These are phyloP conservation scores for Sebastiscus albofasciatus DNA, from an alignment of 2,797 vertebrate species.

Conservation along the genomic window DNA sequence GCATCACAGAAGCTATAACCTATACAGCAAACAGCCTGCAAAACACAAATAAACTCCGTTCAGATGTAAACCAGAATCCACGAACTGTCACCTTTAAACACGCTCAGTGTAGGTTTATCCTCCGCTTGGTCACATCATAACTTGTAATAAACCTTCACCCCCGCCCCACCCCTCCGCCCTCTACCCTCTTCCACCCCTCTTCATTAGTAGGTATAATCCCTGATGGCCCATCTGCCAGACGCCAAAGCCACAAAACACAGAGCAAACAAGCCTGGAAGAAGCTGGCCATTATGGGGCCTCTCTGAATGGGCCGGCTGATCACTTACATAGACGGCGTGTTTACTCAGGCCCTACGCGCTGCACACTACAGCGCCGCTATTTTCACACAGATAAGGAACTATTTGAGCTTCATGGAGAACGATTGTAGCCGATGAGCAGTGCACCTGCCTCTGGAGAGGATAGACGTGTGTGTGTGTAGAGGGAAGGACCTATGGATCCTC, in stretches of 20 bases:
- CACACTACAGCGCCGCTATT: conserved; percentile 25
- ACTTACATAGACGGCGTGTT: conserved; percentile 60
- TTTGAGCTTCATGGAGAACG: conserved; percentile 44
- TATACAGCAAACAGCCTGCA: background rate
- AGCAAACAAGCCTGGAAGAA: conserved; percentile 76
- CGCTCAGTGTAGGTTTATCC: background rate
- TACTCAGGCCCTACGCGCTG: conserved; percentile 42
- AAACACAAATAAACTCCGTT: background rate
- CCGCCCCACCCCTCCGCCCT: background rate
- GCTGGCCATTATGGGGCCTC: conserved; percentile 52
- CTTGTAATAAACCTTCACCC: conserved; percentile 28
- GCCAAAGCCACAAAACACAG: conserved; percentile 62
- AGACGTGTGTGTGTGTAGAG: conserved; percentile 2
- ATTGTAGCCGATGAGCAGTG: conserved; percentile 30
- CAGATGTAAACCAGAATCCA: background rate
- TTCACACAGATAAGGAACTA: conserved; percentile 51
- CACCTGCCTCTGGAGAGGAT: conserved; percentile 34
- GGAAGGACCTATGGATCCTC: background rate
- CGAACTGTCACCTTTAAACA: background rate
- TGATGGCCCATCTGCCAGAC: conserved; percentile 79
- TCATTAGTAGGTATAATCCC: conserved; percentile 80
- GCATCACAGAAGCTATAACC: background rate
- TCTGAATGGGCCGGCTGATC: conserved; percentile 61
- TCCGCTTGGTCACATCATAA: conserved; percentile 27
- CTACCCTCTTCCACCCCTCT: conserved; percentile 42